Base-by-base conservation (phyloP, 2,113 vertebrate genomes). In the Solea solea region DNA sequence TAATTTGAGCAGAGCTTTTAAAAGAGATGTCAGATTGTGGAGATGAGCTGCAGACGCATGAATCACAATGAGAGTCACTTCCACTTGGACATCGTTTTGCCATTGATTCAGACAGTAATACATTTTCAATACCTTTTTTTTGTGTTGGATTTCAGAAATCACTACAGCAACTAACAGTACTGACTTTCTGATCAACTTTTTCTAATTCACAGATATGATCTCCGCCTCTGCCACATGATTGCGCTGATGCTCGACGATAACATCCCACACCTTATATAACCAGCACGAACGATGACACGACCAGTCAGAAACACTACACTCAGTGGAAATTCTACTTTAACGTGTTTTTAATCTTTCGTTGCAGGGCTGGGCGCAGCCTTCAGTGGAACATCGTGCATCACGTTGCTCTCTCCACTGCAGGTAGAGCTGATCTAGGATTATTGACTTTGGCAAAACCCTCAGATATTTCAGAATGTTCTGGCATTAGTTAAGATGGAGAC, bases 391-490 rank as follows among this genome's bases (percentile, higher is more conserved):
- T 49, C 8, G 2, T 14, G 27, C 61, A 74, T 82, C 59, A 71
- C 15, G 0, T 55, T 72, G 49, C 51, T 78, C 46, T 69, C 62
- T 67, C 56, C 58, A 61, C 53, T 54, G 76, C 75, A 88, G 86
- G 80, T 82, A 80, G 21, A 82, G 67, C 57, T 74, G 61, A 86
- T 77, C 64, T 71, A 55, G 62, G 67, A 70, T 81, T 74, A 80
- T 64, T 87, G 79, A 80, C 76, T 76, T 75, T 87, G 80, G 83
- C 67, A 55, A n/a, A 59, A 40, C 52, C 27, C 77, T 27, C 21
- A 82, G 64, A 88, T 82, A 77, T 81, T 82, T 82, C 57, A 77
- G 15, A 64, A 53, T 67, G 69, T 80, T 88, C 74, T 86, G 81
- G 85, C 81, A 64, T 74, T 53, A 59, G 52, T 82, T 89, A 51